Evolutionary conservation across 2,113 vertebrate species (phyloP).

Genomic region (Calyptommatus sinebrachiatus): DNA sequence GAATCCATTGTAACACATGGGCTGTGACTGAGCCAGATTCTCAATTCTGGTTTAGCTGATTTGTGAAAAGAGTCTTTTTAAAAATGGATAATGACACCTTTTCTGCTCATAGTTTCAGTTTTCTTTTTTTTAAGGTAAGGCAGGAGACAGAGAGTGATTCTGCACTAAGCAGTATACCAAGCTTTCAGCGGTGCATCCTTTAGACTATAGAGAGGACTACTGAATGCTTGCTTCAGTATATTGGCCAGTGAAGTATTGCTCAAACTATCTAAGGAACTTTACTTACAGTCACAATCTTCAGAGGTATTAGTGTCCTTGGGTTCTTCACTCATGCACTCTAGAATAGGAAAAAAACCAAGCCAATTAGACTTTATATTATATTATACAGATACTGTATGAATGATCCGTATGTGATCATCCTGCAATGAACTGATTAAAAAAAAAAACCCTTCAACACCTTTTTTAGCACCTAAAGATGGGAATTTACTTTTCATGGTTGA

Average conservation of each 20-base stretch:
- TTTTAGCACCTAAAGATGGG: background rate
- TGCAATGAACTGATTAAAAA: constrained; percentile 17
- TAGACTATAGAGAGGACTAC: too few relatives aligned
- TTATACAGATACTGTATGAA: background rate
- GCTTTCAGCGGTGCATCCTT: too few relatives aligned
- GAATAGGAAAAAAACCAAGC: constrained; percentile 35
- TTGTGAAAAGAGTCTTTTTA: background rate
- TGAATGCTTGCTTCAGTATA: too few relatives aligned
- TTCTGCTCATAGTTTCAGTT: background rate
- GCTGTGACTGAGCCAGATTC: too few relatives aligned
- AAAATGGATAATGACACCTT: background rate
- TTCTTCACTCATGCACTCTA: constrained; percentile 87
- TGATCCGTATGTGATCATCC: background rate
- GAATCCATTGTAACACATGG: too few relatives aligned
- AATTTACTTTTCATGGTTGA: background rate
- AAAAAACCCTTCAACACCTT: background rate
- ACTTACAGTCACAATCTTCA: constrained; percentile 83
- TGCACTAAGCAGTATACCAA: too few relatives aligned
- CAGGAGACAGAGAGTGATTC: too few relatives aligned
- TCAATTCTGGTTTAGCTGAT: background rate
- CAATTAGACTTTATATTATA: background rate
- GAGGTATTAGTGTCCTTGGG: constrained; percentile 82
- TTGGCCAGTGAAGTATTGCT: too few relatives aligned
- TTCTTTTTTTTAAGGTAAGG: background rate
- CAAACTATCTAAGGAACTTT: constrained; percentile 1